Percentiles rank a stretch among this genome's conserved stretches.
Evolutionary conservation across 2,888 invertebrate genomes (phyloP).

Genomic region (Mystacides longicornis): DNA sequence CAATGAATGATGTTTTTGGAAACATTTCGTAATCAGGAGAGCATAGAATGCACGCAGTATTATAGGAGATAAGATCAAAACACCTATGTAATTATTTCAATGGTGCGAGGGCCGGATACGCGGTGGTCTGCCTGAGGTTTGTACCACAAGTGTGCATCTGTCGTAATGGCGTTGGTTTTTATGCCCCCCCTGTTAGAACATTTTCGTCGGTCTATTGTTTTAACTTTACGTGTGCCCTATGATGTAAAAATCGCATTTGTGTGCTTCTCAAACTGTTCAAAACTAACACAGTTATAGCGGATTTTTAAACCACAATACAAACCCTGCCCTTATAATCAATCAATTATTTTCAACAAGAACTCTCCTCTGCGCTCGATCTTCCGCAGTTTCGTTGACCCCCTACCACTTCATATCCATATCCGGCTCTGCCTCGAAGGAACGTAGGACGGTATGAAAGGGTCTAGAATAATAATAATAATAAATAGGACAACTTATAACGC

Average conservation of each 20-base stretch:
- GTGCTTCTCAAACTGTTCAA: too few relatives aligned
- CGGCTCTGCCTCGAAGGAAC: too few relatives aligned
- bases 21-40: neutral
- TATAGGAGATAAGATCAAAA: neutral
- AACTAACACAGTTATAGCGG: too few relatives aligned
- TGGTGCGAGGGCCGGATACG: constrained; percentile 19
- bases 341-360: too few relatives aligned
- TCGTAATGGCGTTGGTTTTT: constrained; percentile 12
- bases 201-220: constrained; percentile 22
- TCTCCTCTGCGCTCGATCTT: too few relatives aligned
- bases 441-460: too few relatives aligned
- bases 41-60: neutral
- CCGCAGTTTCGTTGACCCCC: too few relatives aligned
- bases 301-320: too few relatives aligned
- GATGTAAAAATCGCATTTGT: neutral
- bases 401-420: too few relatives aligned
- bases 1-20: neutral
- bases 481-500: too few relatives aligned
- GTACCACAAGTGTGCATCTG: constrained; percentile 16
- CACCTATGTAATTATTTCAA: neutral
- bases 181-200: constrained; percentile 19
- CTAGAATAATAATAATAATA: too few relatives aligned
- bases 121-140: constrained; percentile 17
- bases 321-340: too few relatives aligned
- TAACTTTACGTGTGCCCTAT: constrained; percentile 5